phyloP scores from a whole-genome alignment of 2,113 vertebrate species.

The Misgurnus anguillicaudatus region DNA sequence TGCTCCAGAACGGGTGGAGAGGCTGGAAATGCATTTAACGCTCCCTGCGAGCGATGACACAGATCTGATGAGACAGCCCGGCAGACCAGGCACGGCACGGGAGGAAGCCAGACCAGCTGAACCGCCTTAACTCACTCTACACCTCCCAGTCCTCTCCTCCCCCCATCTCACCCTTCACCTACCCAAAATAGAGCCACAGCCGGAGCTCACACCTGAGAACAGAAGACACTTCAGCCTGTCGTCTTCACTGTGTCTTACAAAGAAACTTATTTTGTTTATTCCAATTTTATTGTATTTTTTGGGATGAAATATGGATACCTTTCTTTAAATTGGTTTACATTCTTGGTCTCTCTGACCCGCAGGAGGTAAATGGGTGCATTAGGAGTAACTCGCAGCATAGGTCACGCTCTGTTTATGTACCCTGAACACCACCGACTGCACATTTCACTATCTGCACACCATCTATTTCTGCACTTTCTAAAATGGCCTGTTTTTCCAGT shows the following conservation, averaged over 20 bases:
- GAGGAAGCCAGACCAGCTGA: constrained; percentile 35
- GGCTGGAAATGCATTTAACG: constrained; percentile 86
- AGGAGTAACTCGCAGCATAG: neutral
- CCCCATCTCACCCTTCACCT: constrained; percentile 67
- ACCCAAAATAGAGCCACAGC: constrained; percentile 52
- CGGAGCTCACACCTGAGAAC: constrained; percentile 1
- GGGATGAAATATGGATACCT: no score
- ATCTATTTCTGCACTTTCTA: neutral
- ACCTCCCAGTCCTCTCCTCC: constrained; percentile 18
- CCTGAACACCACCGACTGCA: neutral
- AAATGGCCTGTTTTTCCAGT: neutral
- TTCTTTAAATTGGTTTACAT: neutral
- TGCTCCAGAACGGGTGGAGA: constrained; percentile 69
- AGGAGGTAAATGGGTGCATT: neutral
- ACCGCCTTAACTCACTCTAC: constrained; percentile 67
- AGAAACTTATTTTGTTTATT: no score
- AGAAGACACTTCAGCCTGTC: neutral
- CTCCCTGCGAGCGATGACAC: constrained; percentile 85
- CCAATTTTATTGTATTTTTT: no score
- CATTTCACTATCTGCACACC: neutral
- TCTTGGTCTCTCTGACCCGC: neutral
- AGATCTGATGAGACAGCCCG: constrained; percentile 88
- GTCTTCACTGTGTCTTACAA: neutral
- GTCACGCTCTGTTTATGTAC: neutral
- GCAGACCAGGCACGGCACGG: constrained; percentile 65